A percentile compares a stretch with the other conserved stretches of the same genome.
Conservation (phyloP, 1,140 invertebrate genomes). For the Orussus abietinus region DNA sequence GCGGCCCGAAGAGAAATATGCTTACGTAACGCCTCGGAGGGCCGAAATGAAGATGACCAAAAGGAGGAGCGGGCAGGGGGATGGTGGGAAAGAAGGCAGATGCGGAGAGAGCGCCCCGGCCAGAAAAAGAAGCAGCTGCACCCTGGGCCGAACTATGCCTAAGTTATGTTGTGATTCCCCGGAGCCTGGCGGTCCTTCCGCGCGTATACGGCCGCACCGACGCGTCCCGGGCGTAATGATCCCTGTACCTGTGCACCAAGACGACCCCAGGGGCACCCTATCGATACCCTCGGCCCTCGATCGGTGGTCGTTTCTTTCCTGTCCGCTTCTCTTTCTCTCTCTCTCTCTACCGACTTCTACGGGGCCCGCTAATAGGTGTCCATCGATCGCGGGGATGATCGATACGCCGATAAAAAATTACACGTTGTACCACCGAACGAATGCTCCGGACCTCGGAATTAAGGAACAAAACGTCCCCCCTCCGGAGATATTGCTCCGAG, state of each 20-base stretch:
- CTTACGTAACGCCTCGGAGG: slow-evolving; percentile 31
- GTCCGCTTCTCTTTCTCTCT: too few relatives aligned
- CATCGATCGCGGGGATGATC: neutral
- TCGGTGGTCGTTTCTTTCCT: slow-evolving; percentile 1
- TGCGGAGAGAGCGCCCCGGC: slow-evolving; percentile 15
- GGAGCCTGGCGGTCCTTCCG: neutral
- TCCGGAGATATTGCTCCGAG: too few relatives aligned
- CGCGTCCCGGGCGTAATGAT: neutral
- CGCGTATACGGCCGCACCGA: neutral
- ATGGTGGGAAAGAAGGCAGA: slow-evolving; percentile 26
- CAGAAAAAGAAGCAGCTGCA: slow-evolving; percentile 24
- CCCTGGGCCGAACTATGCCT: slow-evolving; percentile 1
- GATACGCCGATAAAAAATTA: neutral
- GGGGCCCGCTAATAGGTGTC: neutral
- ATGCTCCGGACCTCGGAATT: too few relatives aligned
- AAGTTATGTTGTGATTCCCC: slow-evolving; percentile 1
- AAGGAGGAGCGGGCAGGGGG: slow-evolving; percentile 10
- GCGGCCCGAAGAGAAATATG: slow-evolving; percentile 26
- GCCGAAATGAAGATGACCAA: slow-evolving; percentile 25
- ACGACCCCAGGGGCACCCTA: neutral
- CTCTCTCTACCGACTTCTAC: too few relatives aligned
- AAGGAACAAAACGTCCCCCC: too few relatives aligned
- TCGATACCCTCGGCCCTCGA: neutral
- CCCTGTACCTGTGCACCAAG: neutral
- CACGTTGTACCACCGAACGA: neutral